Evolutionary conservation across 2,113 vertebrate genomes (phyloP), one percentile per base, ranked within the genome.

Genomic region (Galbula dea): DNA sequence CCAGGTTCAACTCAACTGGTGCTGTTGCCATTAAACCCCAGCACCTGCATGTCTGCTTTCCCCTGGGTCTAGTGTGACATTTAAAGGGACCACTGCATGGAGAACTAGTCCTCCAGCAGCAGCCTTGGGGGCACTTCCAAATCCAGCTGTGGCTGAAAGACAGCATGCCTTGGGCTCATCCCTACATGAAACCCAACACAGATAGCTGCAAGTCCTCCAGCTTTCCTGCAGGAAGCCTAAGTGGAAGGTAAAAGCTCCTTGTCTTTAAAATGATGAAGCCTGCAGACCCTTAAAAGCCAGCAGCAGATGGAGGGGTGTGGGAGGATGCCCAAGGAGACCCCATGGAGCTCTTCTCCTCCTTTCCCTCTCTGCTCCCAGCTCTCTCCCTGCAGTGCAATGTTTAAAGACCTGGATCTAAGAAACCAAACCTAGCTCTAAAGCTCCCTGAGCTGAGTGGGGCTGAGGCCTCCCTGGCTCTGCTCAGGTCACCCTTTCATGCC

Each of bases 401-500:
- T 62, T 54, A 34, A 86, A 86, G 55, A 36, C 48, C 45, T 1
- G 5, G 45, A 39, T 36, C 82, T 92, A 73, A 69, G 67, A 75
- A 89, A 74, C 67, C 43, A 62, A 69, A 76, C 15, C 36, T 10
- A 4, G 85, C 11, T 61, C 78, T 65, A 83, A 95, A 79, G 32
- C 15, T 37, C 37, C 74, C 37, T 45, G 11, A 92, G 69, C 36
- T 43, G 66, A 79, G 67, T 27, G 88, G 49, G 20, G 46, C n/a
- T n/a, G 54, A 88, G 61, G n/a, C 45, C 84, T 54, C 65, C 61
- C 29, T 0, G 30, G 66, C 69, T 77, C 41, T 24, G 73, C 55
- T 90, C 75, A 63, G 93, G 93, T 65, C 94, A 48, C 68, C 88
- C 93, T 62, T 96, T 96, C 90, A 96, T 13, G 94, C 82, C 96